Evolutionary conservation across 2,888 invertebrate species (phyloP), one percentile per base, ranked within the genome.

Genomic region (Agrochola litura): DNA sequence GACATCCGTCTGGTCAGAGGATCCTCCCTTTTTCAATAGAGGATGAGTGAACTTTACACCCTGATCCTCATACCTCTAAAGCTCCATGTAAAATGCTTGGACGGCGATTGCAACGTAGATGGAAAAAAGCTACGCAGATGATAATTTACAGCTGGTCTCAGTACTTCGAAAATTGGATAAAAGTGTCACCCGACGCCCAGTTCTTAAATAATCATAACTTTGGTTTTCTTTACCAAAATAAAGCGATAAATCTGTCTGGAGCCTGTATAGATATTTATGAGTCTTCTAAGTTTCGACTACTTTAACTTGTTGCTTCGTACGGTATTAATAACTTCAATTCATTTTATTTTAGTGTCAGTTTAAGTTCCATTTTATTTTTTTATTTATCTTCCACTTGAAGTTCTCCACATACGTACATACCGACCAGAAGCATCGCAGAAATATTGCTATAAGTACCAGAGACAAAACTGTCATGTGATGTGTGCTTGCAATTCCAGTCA

Each of bases 221-320:
- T 52, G 19, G 1, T 58, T 65, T 60, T 60, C 65, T 60, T 58
- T 65, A 46, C 2, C 52, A 52, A 52, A 78, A 79, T 79, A 72
- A 58, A 79, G 22, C 72, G 56, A 78, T 80, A 78, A 80, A 72
- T 78, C 64, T 73, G 80, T 46, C 76, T 43, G 5, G 49, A 10
- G 54, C 37, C 52, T 37, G 22, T 52, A 37, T 37, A 16, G 56
- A 72, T 72, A 77, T 81, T 81, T 82, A 82, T 72, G 72, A 56
- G 63, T 43, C 71, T 77, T 60, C 12, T 30, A 77, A 81, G 67
- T 82, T 71, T 14, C 2, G 56, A 72, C 30, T 43, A 61, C 16
- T 56, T n/a, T 0, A 49, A 77, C 77, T 82, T 81, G 81, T 81
- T 81, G 81, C 68, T 54, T 65, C 60, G 19, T 64, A 9, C 6